These are phyloP conservation scores for Ophioninae sp. DNA, from an alignment of 2,888 invertebrate genomes.

Conservation along the genomic window DNA sequence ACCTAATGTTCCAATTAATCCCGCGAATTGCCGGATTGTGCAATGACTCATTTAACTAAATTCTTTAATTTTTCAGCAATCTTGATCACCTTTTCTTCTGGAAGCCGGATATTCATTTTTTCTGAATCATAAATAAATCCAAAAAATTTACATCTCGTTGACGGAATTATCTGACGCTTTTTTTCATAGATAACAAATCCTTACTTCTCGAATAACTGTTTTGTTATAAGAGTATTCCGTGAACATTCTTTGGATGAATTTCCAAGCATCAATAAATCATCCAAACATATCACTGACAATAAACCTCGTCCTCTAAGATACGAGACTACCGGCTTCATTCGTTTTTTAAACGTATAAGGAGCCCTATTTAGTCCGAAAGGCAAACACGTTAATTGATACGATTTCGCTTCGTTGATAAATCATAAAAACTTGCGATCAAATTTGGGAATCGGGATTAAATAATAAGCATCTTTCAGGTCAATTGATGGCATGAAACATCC, in stretches of 20 bases:
- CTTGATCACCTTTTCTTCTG: no score
- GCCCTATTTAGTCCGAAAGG: no score
- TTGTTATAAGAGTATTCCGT: constrained; percentile 23
- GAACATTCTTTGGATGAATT: constrained; percentile 26
- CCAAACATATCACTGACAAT: constrained; percentile 20
- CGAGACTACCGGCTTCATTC: no score
- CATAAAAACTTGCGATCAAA: constrained; percentile 36
- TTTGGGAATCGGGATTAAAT: constrained; percentile 20
- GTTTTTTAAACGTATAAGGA: no score
- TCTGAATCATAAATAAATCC: no score
- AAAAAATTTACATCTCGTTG: background rate
- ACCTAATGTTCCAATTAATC: no score
- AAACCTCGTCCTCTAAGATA: background rate
- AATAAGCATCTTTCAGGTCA: constrained; percentile 32
- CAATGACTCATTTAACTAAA: no score
- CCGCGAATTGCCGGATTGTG: no score
- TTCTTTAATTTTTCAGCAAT: no score
- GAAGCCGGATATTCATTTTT: no score
- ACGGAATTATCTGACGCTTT: constrained; percentile 27
- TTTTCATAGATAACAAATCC: constrained; percentile 53
- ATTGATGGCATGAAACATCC: no score
- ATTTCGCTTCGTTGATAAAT: background rate
- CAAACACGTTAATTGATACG: no score
- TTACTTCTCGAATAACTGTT: constrained; percentile 12
- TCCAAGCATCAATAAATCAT: constrained; percentile 47